Base-by-base conservation (phyloP, 2,797 vertebrate species). In the Austrolebias charrua region DNA sequence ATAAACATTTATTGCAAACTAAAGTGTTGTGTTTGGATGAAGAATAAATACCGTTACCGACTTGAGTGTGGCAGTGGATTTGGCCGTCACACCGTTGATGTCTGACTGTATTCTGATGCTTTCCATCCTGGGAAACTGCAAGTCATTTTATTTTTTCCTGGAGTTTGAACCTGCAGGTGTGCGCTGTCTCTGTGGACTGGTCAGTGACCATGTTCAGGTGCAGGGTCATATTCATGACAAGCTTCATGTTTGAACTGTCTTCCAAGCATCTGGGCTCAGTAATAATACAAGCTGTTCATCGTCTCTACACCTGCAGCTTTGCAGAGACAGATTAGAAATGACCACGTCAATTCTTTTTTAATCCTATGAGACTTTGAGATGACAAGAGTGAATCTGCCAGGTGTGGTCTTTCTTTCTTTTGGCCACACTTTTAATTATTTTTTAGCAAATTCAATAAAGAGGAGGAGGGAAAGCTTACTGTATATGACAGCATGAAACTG, bases 191-290 rank as follows among this genome's bases (percentile, higher is more conserved):
- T 20, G 3, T 48, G 20, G 20, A 51, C 56, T 60, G 16, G 9
- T 71, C 42, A 20, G 24, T 7, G 66, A 54, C 63, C 5, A 1
- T 29, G 35, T n/a, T 47, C 28, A 72, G 64, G 29, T 66, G 57
- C 19, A 10, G 0, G 60, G 58, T 65, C 53, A 18, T 43, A 43
- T 66, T 77, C 51, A 51, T 46, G 76, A 69, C 58, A 51, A 44
- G 38, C 46, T 48, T 50, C 33, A 56, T 45, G 24, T 68, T 53
- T 63, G 15, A 63, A 61, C 15, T 48, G 54, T 67, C 15, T 55
- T 69, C 60, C 43, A 53, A 18, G 16, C 74, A 79, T 68, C 76
- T 51, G 63, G 24, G 35, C 46, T 68, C 45, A 73, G 74, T 55
- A 73, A 73, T 75, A 55, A 81, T 35, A 50, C 46, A 43, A 49